Evolutionary conservation across 2,797 vertebrate genomes (phyloP), one percentile per base, ranked within the genome.

Genomic region (Enteromius trimaculatus): DNA sequence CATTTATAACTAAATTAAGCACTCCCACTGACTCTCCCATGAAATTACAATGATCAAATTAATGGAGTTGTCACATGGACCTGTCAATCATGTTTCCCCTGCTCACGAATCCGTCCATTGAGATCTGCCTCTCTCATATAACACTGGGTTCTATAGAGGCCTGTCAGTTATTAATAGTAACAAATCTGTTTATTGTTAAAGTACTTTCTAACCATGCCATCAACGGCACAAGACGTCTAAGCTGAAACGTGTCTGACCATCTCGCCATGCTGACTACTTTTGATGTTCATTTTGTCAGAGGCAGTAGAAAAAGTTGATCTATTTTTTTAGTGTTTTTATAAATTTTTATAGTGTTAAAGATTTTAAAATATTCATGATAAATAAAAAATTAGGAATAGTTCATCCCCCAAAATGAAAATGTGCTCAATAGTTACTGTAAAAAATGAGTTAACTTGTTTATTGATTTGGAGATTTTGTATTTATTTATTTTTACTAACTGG

Each of bases 141-240:
- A 23, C 6, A 69, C 23, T 58, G 2, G 16, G 51, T 55, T 60
- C 17, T 70, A 39, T 55, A 37, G 65, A 42, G 14, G 13, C 34
- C 31, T 58, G 34, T 6, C 34, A 69, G 49, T 44, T 70, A 58
- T 70, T 58, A 55, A 79, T 42, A 69, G 31, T 69, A 37, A 69
- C 29, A 26, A 39, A 69, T 39, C n/a, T 69, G 78, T 69, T 74
- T 55, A 75, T 55, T 55, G 71, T 29, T 70, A 68, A 79, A 79
- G 7, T 23, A 3, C 26, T 77, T 31, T 77, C 74, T 42, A 29
- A 47, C 16, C 23, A 47, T 64, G 29, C 10, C 29, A n/a, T 78
- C 42, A 66, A n/a, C 29, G 23, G 29, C 44, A 66, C 62, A 65
- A 78, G 23, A 29, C 3, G 44, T 29, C 23, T 49, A 16, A 47